These are phyloP conservation scores for Hydropsyche tenuis DNA, from an alignment of 1,140 invertebrate species.

Conservation along the genomic window DNA sequence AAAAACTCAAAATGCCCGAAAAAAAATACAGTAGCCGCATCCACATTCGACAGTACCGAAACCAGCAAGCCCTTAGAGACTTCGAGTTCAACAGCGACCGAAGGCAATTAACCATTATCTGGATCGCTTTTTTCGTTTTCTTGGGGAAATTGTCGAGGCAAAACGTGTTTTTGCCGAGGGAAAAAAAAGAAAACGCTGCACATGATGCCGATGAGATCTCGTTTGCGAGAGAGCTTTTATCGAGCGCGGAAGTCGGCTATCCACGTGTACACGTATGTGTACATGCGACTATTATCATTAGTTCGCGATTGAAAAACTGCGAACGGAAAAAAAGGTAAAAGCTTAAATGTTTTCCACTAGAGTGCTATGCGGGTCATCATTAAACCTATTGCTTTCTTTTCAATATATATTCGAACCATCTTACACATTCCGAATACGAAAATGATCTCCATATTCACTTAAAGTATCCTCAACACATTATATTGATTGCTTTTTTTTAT, in stretches of 20 bases:
- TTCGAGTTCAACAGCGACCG: background rate
- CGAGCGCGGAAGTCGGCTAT: conserved; percentile 22
- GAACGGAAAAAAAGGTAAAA: conserved; percentile 12
- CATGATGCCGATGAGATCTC: conserved; percentile 14
- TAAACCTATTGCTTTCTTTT: background rate
- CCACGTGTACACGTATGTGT: background rate
- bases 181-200: conserved; percentile 19
- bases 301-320: conserved; percentile 8
- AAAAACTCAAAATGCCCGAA: background rate
- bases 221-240: conserved; percentile 17
- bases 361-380: conserved; percentile 4
- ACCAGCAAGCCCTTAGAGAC: background rate
- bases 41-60: background rate
- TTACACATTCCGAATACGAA: too few relatives aligned
- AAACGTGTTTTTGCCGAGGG: conserved; percentile 19
- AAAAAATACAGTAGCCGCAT: background rate
- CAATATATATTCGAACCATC: background rate
- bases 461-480: too few relatives aligned
- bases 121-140: conserved; percentile 7
- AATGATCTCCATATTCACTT: too few relatives aligned
- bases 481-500: too few relatives aligned
- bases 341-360: background rate
- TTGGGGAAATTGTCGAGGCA: conserved; percentile 2
- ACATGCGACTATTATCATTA: conserved; percentile 2
- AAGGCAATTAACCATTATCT: conserved; percentile 16